Base-by-base conservation (phyloP, 2,113 vertebrate genomes). In the Sceloporus undulatus region DNA sequence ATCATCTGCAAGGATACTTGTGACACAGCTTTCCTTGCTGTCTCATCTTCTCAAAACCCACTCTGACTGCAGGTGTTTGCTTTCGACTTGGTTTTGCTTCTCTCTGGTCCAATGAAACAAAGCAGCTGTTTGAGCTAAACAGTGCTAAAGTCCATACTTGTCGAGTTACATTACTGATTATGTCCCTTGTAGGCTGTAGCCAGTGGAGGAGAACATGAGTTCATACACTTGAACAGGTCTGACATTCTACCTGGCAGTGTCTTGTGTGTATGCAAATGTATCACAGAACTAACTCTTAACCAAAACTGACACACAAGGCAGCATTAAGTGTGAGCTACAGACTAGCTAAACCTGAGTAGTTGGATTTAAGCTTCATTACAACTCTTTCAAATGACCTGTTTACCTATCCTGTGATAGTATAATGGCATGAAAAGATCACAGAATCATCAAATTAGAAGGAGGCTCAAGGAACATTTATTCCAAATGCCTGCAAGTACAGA, bases 271-370 rank as follows among this genome's bases (percentile, higher is more conserved):
- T 84, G 87, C 83, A 76, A n/a, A 18, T 34, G 8, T 54, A 40
- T 34, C 56, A 56, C 29, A 13, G 5, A 27, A 89, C 34, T 52
- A 82, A 48, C 40, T 65, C 74, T 65, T 87, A 85, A 77, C 54
- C 83, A 40, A 87, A 74, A 79, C 62, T 71, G 84, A 56, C 25
- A n/a, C 21, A 40, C 14, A 70, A 88, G 81, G 62, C 48, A 77
- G 73, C 29, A 48, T 29, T 66, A 84, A n/a, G 56, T 66, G 73
- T 65, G 73, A 65, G 14, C 23, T 27, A 65, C 38, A 78, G 52
- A 9, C 40, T 10, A 34, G 75, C 59, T 66, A 66, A 68, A 21
- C 27, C 18, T 27, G 38, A 65, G 13, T 38, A 76, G 34, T 29
- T 40, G 13, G n/a, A 40, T 52, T 38, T 29, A 54, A 54, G 11